Evolutionary conservation across 2,888 invertebrate genomes (phyloP).

Genomic region (Parochlus steinenii): DNA sequence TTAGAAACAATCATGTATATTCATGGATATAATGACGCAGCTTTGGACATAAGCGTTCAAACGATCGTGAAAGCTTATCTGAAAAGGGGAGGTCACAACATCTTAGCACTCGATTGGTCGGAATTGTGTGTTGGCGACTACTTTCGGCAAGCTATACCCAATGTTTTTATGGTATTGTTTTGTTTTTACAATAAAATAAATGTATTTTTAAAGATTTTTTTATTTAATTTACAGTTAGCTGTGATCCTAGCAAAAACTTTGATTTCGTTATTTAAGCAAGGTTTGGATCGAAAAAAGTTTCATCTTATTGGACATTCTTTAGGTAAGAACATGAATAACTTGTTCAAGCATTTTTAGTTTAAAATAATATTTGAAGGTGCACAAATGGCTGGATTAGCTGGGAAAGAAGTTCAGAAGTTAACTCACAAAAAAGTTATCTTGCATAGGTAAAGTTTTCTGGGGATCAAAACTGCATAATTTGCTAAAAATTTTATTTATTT

Average conservation of each 20-base stretch:
- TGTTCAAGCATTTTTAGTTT: no score
- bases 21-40: slow-evolving; percentile 41
- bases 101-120: slow-evolving; percentile 26
- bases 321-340: slow-evolving; percentile 27
- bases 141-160: slow-evolving; percentile 25
- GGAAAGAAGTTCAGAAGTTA: no score
- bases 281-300: slow-evolving; percentile 22
- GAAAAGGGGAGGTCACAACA: slow-evolving; percentile 22
- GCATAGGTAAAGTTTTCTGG: no score
- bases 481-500: no score
- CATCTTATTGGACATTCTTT: slow-evolving; percentile 28
- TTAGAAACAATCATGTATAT: slow-evolving; percentile 40
- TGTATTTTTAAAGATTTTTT: no score
- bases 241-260: no score
- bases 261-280: slow-evolving; percentile 23
- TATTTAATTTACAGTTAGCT: no score
- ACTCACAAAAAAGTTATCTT: no score
- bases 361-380: no score
- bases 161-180: slow-evolving; percentile 23
- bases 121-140: slow-evolving; percentile 28
- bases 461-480: no score
- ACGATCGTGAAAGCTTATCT: slow-evolving; percentile 27
- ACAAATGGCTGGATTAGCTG: no score
- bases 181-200: no score
- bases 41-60: slow-evolving; percentile 39